phyloP scores from a whole-genome alignment of 1,140 invertebrate genomes.

The Euglossa dilemma region DNA sequence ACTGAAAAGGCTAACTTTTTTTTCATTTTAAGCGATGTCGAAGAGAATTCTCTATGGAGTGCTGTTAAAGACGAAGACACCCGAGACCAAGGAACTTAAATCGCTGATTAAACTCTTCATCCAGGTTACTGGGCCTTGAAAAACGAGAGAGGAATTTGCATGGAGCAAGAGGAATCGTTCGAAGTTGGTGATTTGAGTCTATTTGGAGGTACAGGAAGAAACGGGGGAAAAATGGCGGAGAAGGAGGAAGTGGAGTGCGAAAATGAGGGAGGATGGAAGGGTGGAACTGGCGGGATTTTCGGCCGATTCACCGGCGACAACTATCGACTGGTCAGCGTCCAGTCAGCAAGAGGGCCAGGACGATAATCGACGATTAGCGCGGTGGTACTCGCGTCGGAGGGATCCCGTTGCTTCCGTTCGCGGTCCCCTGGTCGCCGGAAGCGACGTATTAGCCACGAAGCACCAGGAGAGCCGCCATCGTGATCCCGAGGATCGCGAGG shows the following conservation, averaged over 20 bases:
- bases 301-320: constrained; percentile 35
- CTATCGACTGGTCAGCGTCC: constrained; percentile 47
- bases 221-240: neutral
- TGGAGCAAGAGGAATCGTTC: too few species aligned
- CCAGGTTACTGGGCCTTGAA: too few species aligned
- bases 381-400: constrained; percentile 42
- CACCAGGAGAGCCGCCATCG: constrained; percentile 59
- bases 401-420: constrained; percentile 47
- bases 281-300: neutral
- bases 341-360: constrained; percentile 32
- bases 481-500: constrained; percentile 59
- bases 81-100: too few species aligned
- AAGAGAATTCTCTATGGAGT: too few species aligned
- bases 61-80: too few species aligned
- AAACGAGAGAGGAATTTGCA: neutral
- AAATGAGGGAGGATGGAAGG: neutral
- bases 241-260: neutral
- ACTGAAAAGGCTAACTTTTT: too few species aligned
- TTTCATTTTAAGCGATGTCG: too few species aligned
- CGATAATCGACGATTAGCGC: constrained; percentile 34
- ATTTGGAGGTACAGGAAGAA: neutral
- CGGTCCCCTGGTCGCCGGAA: constrained; percentile 38
- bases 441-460: constrained; percentile 79
- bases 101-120: neutral
- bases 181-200: too few species aligned